These are phyloP conservation scores for Emydura subglobosa DNA, from an alignment of 2,113 vertebrate genomes.

Conservation along the genomic window DNA sequence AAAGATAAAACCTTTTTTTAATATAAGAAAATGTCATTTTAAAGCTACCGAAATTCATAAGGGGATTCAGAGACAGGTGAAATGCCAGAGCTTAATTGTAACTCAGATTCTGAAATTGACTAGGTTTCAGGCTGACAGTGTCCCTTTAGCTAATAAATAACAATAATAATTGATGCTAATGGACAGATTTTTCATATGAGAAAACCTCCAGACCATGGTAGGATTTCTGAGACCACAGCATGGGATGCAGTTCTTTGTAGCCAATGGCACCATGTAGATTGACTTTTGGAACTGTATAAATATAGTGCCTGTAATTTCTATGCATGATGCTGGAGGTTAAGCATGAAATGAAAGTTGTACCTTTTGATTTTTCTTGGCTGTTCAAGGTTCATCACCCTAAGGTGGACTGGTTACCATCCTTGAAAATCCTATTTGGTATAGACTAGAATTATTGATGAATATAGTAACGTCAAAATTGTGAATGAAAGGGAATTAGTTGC, in stretches of 20 bases:
- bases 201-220: not conserved
- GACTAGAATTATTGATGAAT: not conserved
- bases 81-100: not conserved
- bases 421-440: not conserved
- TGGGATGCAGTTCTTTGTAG: not conserved
- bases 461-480: not conserved
- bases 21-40: not conserved
- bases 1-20: not conserved
- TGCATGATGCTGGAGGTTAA: not conserved
- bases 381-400: not conserved
- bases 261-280: not conserved
- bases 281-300: not conserved
- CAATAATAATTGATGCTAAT: not conserved
- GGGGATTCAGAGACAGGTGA: not conserved
- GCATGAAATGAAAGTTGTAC: not conserved
- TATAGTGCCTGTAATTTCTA: not conserved
- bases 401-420: not conserved
- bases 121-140: not conserved
- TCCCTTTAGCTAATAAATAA: not conserved
- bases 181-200: not conserved
- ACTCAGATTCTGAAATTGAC: not conserved
- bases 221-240: not conserved
- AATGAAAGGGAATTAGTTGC: not conserved
- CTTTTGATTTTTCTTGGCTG: not conserved
- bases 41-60: not conserved